Conservation (phyloP, 1,140 invertebrate genomes). For the Megathymus violae region DNA sequence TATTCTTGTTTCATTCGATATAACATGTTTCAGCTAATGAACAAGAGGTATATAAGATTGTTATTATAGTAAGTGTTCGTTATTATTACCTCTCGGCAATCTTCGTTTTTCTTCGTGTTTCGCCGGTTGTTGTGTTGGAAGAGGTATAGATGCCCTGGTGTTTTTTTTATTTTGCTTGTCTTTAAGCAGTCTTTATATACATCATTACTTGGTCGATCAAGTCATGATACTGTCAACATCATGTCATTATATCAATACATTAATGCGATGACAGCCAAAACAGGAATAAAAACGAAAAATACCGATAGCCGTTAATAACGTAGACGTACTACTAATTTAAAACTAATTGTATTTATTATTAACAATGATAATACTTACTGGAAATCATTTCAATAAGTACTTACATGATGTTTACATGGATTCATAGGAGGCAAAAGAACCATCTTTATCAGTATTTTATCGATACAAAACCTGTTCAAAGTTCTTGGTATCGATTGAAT, state of each 20-base stretch:
- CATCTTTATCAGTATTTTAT: neutral
- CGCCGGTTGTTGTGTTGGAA: neutral
- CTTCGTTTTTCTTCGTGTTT: neutral
- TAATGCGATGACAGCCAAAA: no score
- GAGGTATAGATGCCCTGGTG: neutral
- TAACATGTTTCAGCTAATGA: neutral
- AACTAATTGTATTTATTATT: no score
- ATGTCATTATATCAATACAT: no score
- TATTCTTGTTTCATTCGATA: slow-evolving; percentile 16
- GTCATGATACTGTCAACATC: no score
- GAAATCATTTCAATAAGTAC: neutral
- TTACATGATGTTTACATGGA: neutral
- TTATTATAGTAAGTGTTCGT: neutral
- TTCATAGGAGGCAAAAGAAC: neutral
- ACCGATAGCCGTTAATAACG: no score
- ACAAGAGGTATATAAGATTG: neutral
- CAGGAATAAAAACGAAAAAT: no score
- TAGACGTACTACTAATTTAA: no score
- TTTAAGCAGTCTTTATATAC: no score
- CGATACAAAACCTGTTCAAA: neutral
- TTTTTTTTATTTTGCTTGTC: no score
- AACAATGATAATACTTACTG: no score
- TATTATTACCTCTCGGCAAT: neutral
- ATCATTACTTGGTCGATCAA: no score
- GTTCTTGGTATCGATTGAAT: neutral